Evolutionary conservation across 1,140 invertebrate genomes (phyloP).

Genomic region (Drosophila hydei): DNA sequence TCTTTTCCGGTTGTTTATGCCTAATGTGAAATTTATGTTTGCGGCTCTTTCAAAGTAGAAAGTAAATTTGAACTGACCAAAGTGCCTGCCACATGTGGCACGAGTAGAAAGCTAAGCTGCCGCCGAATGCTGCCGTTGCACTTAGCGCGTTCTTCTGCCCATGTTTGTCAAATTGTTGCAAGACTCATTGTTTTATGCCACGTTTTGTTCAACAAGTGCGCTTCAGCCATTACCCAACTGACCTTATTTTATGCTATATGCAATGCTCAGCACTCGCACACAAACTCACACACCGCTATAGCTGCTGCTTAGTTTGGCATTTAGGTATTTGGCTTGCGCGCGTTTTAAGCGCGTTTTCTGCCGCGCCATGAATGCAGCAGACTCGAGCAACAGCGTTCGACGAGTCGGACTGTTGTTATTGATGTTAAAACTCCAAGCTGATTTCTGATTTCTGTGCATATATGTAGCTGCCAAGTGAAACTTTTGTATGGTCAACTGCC

Average conservation of each 20-base stretch:
- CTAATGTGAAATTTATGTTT: slow-evolving; percentile 80
- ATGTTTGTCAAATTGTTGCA: slow-evolving; percentile 28
- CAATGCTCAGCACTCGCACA: slow-evolving; percentile 19
- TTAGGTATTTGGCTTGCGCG: slow-evolving; percentile 10
- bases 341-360: slow-evolving; percentile 42
- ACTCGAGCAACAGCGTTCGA: slow-evolving; percentile 19
- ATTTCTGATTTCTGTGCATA: slow-evolving; percentile 28
- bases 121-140: slow-evolving; percentile 20
- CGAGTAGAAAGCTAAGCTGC: slow-evolving; percentile 61
- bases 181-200: slow-evolving; percentile 39
- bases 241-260: slow-evolving; percentile 64
- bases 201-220: slow-evolving; percentile 56
- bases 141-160: slow-evolving; percentile 34
- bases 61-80: slow-evolving; percentile 56
- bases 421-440: slow-evolving; percentile 28
- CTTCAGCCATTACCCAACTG: slow-evolving; percentile 69
- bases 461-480: slow-evolving; percentile 52
- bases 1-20: slow-evolving; percentile 37
- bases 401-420: slow-evolving; percentile 25
- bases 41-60: slow-evolving; percentile 61
- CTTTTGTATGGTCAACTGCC: slow-evolving; percentile 44
- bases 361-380: slow-evolving; percentile 18
- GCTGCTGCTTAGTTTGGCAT: slow-evolving; percentile 23
- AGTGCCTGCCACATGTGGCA: slow-evolving; percentile 22
- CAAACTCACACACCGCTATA: slow-evolving; percentile 1